phyloP scores from a whole-genome alignment of 1,140 invertebrate species.

The Agraylea sexmaculata region DNA sequence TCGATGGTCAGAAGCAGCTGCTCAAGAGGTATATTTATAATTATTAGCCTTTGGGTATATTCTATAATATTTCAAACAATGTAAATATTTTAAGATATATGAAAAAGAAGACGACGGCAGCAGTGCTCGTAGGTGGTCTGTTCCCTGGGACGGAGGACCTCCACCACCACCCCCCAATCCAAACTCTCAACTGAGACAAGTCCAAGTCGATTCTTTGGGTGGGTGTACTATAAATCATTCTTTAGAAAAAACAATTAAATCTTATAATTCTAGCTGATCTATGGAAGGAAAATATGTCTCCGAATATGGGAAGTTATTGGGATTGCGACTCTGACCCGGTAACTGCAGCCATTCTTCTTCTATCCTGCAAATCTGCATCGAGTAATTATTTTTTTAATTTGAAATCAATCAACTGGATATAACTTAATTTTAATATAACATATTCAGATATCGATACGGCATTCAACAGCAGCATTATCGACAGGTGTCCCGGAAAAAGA shows the following conservation, averaged over 20 bases:
- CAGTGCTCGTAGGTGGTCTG: conserved; percentile 13
- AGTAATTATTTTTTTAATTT: conserved; percentile 4
- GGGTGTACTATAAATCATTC: neutral
- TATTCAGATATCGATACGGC: no score
- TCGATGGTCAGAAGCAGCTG: conserved; percentile 16
- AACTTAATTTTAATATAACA: no score
- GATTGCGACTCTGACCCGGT: conserved; percentile 11
- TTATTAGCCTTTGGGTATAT: neutral
- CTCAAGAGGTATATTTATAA: conserved; percentile 9
- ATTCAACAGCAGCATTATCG: no score
- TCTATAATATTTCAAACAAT: conserved; percentile 3
- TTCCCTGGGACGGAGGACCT: conserved; percentile 16
- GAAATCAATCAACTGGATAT: no score
- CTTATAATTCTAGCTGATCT: conserved; percentile 1
- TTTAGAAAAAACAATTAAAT: conserved; percentile 4
- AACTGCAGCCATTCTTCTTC: conserved; percentile 13
- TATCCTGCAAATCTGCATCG: conserved; percentile 8
- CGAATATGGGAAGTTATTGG: conserved; percentile 7
- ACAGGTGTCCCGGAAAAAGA: no score
- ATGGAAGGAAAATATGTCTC: no score
- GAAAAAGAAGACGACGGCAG: conserved; percentile 11
- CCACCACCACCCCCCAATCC: conserved; percentile 6
- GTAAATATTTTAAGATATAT: conserved; percentile 6
- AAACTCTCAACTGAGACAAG: no score
- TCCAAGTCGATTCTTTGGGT: neutral